Conservation (phyloP, 2,113 vertebrate genomes). For the Setophaga coronata region DNA sequence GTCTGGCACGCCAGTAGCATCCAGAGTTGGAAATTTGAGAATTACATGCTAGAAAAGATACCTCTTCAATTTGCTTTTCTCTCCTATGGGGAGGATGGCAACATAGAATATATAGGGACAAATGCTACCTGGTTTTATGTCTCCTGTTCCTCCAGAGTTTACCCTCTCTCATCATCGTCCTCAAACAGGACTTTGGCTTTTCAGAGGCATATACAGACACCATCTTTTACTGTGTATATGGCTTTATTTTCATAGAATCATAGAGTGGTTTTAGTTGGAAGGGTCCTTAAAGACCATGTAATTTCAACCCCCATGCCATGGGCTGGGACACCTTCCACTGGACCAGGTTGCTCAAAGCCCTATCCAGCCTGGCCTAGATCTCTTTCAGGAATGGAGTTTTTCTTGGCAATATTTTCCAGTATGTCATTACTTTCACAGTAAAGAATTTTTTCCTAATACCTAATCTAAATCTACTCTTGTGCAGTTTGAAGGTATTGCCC, state of each 20-base stretch:
- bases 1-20: not conserved
- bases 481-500: not conserved
- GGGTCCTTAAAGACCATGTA: not conserved
- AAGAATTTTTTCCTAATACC: not conserved
- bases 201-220: not conserved
- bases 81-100: not conserved
- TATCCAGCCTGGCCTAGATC: not conserved
- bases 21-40: not conserved
- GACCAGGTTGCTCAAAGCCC: not conserved
- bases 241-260: not conserved
- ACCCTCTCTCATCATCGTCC: not conserved
- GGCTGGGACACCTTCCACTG: not conserved
- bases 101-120: fast-evolving
- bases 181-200: not conserved
- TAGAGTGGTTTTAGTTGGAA: not conserved
- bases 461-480: not conserved
- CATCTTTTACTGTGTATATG: not conserved
- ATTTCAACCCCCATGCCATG: fast-evolving
- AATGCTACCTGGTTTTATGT: not conserved
- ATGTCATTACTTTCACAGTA: not conserved
- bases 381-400: not conserved
- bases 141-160: not conserved
- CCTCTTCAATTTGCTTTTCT: not conserved
- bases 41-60: not conserved
- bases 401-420: not conserved